Evolutionary conservation across 2,113 vertebrate species (phyloP), one percentile per base, ranked within the genome.

Genomic region (Mola mola): DNA sequence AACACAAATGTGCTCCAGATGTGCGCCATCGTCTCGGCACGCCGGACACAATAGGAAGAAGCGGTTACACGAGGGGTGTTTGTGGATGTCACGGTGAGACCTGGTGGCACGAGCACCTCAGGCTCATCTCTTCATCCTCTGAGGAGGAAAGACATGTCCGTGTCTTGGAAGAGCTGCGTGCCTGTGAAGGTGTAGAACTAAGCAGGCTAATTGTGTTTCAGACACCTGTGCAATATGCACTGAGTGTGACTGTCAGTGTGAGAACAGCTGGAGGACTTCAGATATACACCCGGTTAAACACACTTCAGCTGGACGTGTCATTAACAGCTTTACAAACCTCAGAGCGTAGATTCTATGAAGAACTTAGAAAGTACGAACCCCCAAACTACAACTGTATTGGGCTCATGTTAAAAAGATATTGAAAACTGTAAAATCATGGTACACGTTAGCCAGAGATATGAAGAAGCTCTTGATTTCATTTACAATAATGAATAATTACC

Each of bases 1-100:
- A 7, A 25, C 33, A 29, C 58, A 73, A 55, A 79, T 50, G 62
- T 49, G 17, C 22, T 72, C 79, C 83, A 86, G 75, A 74, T 82
- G 78, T 82, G 57, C 21, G 3, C 40, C 38, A 11, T 52, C 43
- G 67, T 72, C 51, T 55, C 24, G 9, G 28, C 50, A 26, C 64
- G 52, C 21, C 37, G n/a, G 26, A 37, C 52, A 69, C 5, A 52
- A 70, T 2, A 26, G 41, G 46, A 41, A 29, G 48, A 34, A 61
- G 24, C 13, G 19, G 38, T 55, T 69, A 37, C n/a, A 36, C 37
- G 76, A 76, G 61, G n/a, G n/a, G 71, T 62, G 15, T 71, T 66
- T 15, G n/a, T n/a, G 59, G 33, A 19, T 10, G n/a, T 36, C 11
- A 41, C 26, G 44, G 53, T 20, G 53, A 62, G 42, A 19, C 19